Percentiles rank a stretch among this genome's conserved stretches.
These are phyloP conservation scores for Agrotis ipsilon DNA, from an alignment of 2,888 invertebrate genomes.

Conservation along the genomic window DNA sequence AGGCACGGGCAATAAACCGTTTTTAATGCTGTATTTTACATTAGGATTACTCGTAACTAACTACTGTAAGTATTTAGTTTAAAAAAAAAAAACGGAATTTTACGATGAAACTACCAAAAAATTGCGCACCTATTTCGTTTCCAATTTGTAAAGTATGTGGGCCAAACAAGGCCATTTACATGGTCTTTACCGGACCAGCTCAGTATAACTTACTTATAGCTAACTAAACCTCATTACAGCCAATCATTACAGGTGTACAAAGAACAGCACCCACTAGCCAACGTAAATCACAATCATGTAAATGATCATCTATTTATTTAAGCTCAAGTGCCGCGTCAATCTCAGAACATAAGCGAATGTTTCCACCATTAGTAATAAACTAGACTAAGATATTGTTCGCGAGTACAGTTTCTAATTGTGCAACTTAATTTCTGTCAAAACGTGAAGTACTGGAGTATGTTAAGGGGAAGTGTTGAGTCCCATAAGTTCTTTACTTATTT, in stretches of 20 bases:
- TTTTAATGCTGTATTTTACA: too few species aligned
- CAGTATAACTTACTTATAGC: neutral
- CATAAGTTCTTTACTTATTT: neutral
- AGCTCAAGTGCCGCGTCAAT: constrained; percentile 48
- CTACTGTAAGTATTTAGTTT: too few species aligned
- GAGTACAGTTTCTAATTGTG: constrained; percentile 52
- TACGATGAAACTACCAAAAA: too few species aligned
- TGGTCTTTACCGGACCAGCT: neutral
- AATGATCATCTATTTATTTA: constrained; percentile 46
- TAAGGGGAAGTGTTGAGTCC: neutral
- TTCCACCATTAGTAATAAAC: constrained; percentile 52
- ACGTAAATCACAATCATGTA: constrained; percentile 43
- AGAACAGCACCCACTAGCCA: neutral
- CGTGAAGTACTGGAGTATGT: constrained; percentile 29
- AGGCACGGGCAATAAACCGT: too few species aligned
- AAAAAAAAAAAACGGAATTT: too few species aligned
- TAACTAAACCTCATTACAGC: neutral
- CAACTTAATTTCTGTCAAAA: constrained; percentile 65
- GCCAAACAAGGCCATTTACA: neutral
- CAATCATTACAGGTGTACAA: constrained; percentile 28
- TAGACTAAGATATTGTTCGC: constrained; percentile 41
- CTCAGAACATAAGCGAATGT: constrained; percentile 18
- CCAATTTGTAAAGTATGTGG: too few species aligned
- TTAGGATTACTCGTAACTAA: too few species aligned
- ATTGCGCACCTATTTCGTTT: too few species aligned